Evolutionary conservation across 2,888 invertebrate genomes (phyloP), one percentile per base, ranked within the genome.

Genomic region (Oasisia sp.): DNA sequence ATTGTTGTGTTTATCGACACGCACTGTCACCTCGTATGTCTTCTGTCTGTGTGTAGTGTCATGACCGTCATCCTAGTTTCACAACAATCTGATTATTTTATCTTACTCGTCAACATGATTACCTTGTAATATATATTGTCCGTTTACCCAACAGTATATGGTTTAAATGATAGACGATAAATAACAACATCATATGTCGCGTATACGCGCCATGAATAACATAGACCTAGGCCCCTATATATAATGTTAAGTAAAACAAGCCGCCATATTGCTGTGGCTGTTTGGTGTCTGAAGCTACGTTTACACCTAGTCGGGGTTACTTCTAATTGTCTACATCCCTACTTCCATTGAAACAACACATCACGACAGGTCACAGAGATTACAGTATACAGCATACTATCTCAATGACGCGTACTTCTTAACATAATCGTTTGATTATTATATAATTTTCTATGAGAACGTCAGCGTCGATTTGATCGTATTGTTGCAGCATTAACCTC

Each of bases 351-450:
- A 27, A 27, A 27, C n/a, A 74, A 74, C 74, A 74, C 27, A 74
- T 1, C 38, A 38, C 38, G 38, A 50, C 50, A 74, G 27, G 7
- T 74, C 14, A 74, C 27, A 19, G 27, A 74, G 27, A 74, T 19
- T 74, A 27, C 27, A 74, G n/a, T n/a, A 27, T 74, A 50, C 9
- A 14, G 50, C 50, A 9, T 50, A 50, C 50, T 5, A 50, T 11
- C 50, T 50, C 1, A 50, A 50, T 50, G 5, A 9, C 9, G 14
- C 50, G 14, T 74, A 7, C 27, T 74, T 74, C n/a, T 27, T 74
- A 74, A 74, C 27, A 74, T 74, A 74, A 74, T 74, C 74, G 74
- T 74, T n/a, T 74, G 74, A 74, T 74, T 74, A 19, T 74, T 74
- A 74, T 19, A 74, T 74, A 3, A 74, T 74, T 74, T 74, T 27